A percentile compares a stretch with the other conserved stretches of the same genome.
Conservation (phyloP, 2,113 vertebrate species). For the Melanocharis versteri region DNA sequence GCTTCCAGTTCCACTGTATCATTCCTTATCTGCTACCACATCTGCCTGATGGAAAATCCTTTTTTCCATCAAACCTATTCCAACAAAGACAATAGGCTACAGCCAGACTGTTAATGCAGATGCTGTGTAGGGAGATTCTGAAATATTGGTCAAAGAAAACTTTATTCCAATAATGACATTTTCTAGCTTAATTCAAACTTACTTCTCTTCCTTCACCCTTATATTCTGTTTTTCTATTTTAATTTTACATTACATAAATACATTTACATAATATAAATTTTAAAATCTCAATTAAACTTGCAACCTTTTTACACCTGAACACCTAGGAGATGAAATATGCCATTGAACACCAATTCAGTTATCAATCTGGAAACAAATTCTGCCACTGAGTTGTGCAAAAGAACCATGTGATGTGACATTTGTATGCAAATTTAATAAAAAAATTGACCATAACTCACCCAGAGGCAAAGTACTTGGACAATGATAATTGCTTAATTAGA, state of each 20-base stretch:
- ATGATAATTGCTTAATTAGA: constrained; percentile 2
- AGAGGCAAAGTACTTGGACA: not conserved
- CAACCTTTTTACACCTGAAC: not conserved
- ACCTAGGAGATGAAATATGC: not conserved
- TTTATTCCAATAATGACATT: not conserved
- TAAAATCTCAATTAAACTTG: not conserved
- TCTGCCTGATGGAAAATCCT: not conserved
- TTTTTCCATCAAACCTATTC: not conserved
- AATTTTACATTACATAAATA: not conserved
- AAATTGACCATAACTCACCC: not conserved
- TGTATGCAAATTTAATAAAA: not conserved
- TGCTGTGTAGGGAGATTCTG: not conserved
- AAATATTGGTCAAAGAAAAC: not conserved
- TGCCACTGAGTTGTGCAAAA: not conserved
- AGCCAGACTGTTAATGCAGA: not conserved
- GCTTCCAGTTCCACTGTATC: not conserved
- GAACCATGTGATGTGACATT: not conserved
- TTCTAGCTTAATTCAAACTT: not conserved
- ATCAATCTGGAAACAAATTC: not conserved
- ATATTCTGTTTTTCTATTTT: not conserved
- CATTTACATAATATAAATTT: not conserved
- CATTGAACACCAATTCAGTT: not conserved
- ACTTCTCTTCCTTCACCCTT: not conserved
- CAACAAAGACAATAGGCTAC: accelerated
- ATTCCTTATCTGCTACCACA: not conserved